These are phyloP conservation scores for Hylaeus anthracinus DNA, from an alignment of 1,140 invertebrate genomes.

Conservation along the genomic window DNA sequence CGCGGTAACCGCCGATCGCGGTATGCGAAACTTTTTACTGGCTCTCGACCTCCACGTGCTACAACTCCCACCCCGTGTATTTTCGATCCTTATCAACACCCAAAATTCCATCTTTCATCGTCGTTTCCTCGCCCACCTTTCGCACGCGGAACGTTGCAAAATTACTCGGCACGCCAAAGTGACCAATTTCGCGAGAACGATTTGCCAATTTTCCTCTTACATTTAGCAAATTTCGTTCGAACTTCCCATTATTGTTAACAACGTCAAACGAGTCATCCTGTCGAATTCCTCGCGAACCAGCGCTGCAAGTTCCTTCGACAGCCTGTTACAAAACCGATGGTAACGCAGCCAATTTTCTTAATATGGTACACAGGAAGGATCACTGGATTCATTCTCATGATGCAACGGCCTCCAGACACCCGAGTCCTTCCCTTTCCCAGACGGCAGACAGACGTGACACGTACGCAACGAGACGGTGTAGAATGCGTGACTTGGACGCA, in stretches of 20 bases:
- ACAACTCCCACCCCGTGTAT: neutral
- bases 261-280: neutral
- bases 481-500: slow-evolving; percentile 69
- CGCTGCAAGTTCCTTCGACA: slow-evolving; percentile 2
- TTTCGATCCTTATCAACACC: neutral
- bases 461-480: slow-evolving; percentile 71
- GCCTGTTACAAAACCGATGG: slow-evolving; percentile 23
- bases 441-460: slow-evolving; percentile 77
- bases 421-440: slow-evolving; percentile 74
- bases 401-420: slow-evolving; percentile 66
- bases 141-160: neutral
- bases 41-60: neutral
- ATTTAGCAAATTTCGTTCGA: no score
- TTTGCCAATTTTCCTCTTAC: no score
- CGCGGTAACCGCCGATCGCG: slow-evolving; percentile 33
- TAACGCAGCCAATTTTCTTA: slow-evolving; percentile 40
- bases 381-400: slow-evolving; percentile 62
- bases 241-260: neutral
- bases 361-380: slow-evolving; percentile 48
- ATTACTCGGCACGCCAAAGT: neutral
- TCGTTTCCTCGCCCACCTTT: neutral
- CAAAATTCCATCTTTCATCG: neutral
- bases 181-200: no score
- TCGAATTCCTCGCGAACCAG: neutral
- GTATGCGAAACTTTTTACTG: slow-evolving; percentile 29